Base-by-base conservation (phyloP, 2,888 invertebrate species). In the Campopleginae sp. region DNA sequence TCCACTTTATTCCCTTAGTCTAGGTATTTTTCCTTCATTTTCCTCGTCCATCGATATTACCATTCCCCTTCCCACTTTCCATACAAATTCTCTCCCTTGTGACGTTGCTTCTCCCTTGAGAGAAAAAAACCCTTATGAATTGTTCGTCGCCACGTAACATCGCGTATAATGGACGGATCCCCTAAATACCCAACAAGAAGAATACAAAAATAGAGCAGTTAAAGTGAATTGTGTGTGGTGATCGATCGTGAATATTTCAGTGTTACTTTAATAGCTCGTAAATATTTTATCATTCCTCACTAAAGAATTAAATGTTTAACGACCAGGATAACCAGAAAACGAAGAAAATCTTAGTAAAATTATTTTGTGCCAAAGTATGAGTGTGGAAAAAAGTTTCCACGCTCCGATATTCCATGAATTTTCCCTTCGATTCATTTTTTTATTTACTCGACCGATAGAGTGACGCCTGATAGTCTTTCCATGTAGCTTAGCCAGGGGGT, bases 401-500 rank as follows among this genome's bases (percentile, higher is more conserved):
- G 1, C 48, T 27, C n/a, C 70, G 0, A 31, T 46, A 46, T 38
- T 38, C 46, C 31, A 33, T 48, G 27, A 42, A 44, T 46, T 38
- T 48, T 66, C 23, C 54, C 23, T 31, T 71, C 14, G 19, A 70
- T 75, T 63, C n/a, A 48, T 51, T 46, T 80, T 71, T 54, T 68
- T 46, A 61, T 74, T 51, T 46, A 66, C 68, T 68, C 58, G 77
- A 48, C 48, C 48, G 72, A 80, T 38, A 77, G 38, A 72, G 80
- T 61, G 38, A 54, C 38, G 70, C 44, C 17, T 33, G 44, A 75
- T 78, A 68, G 81, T 78, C 78, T 75, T 70, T 74, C 78, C 74
- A 44, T 72, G 76, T 80, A 80, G 58, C 66, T 80, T 77, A 68
- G 72, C 81, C 81, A 38, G 51, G 78, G 44, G 74, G 70, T 68